A percentile compares a stretch with the other conserved stretches of the same genome.
phyloP scores from a whole-genome alignment of 1,140 invertebrate genomes.

The Venturia canescens region DNA sequence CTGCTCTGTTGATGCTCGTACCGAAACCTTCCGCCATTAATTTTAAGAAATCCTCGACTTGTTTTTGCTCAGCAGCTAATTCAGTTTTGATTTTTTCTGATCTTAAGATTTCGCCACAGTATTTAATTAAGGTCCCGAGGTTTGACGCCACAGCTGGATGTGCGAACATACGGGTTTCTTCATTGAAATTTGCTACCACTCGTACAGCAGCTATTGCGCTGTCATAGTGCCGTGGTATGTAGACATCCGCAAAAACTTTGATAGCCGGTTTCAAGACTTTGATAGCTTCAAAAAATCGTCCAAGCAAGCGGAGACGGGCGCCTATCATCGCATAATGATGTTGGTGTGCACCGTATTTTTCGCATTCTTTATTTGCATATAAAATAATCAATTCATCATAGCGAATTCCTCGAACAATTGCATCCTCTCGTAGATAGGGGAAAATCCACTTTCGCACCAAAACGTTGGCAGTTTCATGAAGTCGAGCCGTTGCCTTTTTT shows the following conservation, averaged over 20 bases:
- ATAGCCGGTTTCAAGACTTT: background rate
- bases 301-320: constrained; percentile 38
- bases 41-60: constrained; percentile 42
- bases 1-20: constrained; percentile 42
- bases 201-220: constrained; percentile 23
- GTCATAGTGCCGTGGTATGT: constrained; percentile 34
- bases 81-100: constrained; percentile 42
- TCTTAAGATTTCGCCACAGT: background rate
- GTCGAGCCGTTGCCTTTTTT: constrained; percentile 21
- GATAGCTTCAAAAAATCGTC: constrained; percentile 34
- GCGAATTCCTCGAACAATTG: constrained; percentile 31
- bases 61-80: constrained; percentile 15
- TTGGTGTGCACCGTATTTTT: constrained; percentile 41
- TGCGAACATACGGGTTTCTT: constrained; percentile 11
- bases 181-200: constrained; percentile 19
- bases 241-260: constrained; percentile 24
- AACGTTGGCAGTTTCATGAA: constrained; percentile 29
- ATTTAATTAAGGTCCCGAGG: constrained; percentile 43
- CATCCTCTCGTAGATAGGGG: constrained; percentile 44
- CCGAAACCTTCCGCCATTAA: constrained; percentile 29
- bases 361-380: constrained; percentile 44
- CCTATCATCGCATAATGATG: constrained; percentile 44
- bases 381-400: constrained; percentile 41
- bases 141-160: constrained; percentile 41
- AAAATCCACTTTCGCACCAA: constrained; percentile 31